phyloP scores from a whole-genome alignment of 2,888 invertebrate species.

The Lypha dubia region DNA sequence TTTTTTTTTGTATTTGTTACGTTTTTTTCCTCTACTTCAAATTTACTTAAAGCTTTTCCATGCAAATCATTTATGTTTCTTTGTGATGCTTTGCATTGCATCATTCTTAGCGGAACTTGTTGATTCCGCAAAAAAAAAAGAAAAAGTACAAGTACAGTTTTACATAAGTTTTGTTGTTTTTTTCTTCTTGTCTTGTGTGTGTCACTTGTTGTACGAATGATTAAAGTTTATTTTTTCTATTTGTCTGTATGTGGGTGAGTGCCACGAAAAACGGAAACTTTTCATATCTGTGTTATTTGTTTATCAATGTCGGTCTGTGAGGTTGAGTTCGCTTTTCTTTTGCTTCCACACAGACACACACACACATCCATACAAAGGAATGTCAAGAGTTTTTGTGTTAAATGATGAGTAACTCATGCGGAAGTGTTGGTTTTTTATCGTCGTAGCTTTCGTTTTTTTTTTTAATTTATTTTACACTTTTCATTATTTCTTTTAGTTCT shows the following conservation, averaged over 20 bases:
- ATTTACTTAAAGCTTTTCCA: constrained; percentile 40
- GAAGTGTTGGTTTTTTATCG: constrained; percentile 69
- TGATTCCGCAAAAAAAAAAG: constrained; percentile 54
- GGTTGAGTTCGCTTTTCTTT: constrained; percentile 62
- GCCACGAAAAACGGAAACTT: constrained; percentile 62
- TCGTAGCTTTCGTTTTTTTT: constrained; percentile 56
- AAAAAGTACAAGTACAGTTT: neutral
- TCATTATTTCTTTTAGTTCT: constrained; percentile 29
- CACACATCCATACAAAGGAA: no score
- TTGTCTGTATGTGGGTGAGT: constrained; percentile 23
- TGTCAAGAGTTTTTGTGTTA: constrained; percentile 69
- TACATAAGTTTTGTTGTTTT: constrained; percentile 48
- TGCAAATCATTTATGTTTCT: constrained; percentile 34
- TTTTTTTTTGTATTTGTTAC: neutral
- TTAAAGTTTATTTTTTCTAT: constrained; percentile 31
- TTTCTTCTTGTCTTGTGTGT: constrained; percentile 54
- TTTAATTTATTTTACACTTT: constrained; percentile 57
- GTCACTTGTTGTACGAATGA: constrained; percentile 54
- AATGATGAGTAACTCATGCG: constrained; percentile 72
- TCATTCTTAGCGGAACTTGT: constrained; percentile 66
- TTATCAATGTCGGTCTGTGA: constrained; percentile 53
- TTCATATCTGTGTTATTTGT: constrained; percentile 68
- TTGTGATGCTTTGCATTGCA: constrained; percentile 31
- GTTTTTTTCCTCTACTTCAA: constrained; percentile 6
- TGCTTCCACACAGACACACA: no score